Evolutionary conservation across 1,140 invertebrate genomes (phyloP).

Genomic region (Aporrectodea caliginosa): DNA sequence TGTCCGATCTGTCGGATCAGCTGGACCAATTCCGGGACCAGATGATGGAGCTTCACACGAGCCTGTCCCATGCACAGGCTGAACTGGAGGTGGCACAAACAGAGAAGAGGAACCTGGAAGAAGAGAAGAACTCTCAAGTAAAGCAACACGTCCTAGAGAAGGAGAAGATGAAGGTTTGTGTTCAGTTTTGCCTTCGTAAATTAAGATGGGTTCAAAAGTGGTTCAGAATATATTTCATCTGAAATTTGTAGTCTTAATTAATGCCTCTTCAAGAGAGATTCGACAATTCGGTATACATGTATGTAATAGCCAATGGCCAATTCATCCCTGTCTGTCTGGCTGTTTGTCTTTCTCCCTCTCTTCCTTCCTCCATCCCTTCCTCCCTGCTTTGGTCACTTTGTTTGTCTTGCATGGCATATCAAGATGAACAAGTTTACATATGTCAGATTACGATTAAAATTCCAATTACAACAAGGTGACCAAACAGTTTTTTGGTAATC

Average conservation of each 20-base stretch:
- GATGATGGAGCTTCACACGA: not conserved
- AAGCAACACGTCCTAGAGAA: not conserved
- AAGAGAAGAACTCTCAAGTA: not conserved
- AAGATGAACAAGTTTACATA: too few species aligned
- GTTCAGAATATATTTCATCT: not conserved
- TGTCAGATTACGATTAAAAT: too few species aligned
- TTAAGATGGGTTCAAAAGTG: not conserved
- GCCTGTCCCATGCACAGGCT: not conserved
- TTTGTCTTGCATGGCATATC: too few species aligned
- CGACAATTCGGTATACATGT: too few species aligned
- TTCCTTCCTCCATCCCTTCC: too few species aligned
- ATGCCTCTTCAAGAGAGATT: too few species aligned
- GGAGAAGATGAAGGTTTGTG: not conserved
- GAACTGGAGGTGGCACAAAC: not conserved
- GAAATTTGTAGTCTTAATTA: not conserved
- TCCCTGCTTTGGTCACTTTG: too few species aligned
- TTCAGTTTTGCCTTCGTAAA: not conserved
- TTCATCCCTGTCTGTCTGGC: too few species aligned
- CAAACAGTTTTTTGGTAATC: too few species aligned
- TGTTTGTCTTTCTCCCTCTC: too few species aligned
- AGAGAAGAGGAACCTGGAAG: not conserved
- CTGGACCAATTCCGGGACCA: not conserved
- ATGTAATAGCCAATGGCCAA: too few species aligned
- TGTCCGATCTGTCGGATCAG: not conserved
- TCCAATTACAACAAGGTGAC: too few species aligned